A percentile compares a stretch with the other conserved stretches of the same genome.
phyloP scores from a whole-genome alignment of 2,888 invertebrate species.

The Dicranocentrus wangi region DNA sequence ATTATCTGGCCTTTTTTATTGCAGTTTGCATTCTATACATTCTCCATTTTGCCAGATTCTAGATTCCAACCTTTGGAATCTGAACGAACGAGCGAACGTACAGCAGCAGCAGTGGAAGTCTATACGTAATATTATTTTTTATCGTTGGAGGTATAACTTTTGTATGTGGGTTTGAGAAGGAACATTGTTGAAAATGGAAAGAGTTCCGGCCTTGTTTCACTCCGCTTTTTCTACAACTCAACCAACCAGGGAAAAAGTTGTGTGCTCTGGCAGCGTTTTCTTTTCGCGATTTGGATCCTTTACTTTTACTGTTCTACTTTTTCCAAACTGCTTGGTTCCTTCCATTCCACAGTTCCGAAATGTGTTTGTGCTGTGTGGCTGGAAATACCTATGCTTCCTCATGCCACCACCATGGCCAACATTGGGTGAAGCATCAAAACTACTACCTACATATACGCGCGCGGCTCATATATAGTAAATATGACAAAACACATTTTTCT shows the following conservation, averaged over 20 bases:
- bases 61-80: slow-evolving; percentile 55
- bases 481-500: too few species aligned
- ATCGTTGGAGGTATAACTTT: too few species aligned
- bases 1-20: slow-evolving; percentile 26
- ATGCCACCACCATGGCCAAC: slow-evolving; percentile 17
- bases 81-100: slow-evolving; percentile 15
- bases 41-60: slow-evolving; percentile 52
- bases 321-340: slow-evolving; percentile 28
- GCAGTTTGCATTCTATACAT: slow-evolving; percentile 50
- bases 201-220: slow-evolving; percentile 53
- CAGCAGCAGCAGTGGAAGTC: too few species aligned
- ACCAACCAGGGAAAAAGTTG: background rate
- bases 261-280: slow-evolving; percentile 19
- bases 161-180: background rate
- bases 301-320: slow-evolving; percentile 52
- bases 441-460: too few species aligned
- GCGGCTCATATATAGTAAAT: too few species aligned
- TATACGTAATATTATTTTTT: too few species aligned
- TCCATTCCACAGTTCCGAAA: background rate
- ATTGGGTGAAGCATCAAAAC: too few species aligned
- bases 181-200: slow-evolving; percentile 41
- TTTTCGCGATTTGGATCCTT: slow-evolving; percentile 41
- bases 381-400: background rate
- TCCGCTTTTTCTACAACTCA: slow-evolving; percentile 16
- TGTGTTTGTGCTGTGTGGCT: too few species aligned